These are phyloP conservation scores for Phrynocephalus versicolor DNA, from an alignment of 2,113 vertebrate species.

Conservation along the genomic window DNA sequence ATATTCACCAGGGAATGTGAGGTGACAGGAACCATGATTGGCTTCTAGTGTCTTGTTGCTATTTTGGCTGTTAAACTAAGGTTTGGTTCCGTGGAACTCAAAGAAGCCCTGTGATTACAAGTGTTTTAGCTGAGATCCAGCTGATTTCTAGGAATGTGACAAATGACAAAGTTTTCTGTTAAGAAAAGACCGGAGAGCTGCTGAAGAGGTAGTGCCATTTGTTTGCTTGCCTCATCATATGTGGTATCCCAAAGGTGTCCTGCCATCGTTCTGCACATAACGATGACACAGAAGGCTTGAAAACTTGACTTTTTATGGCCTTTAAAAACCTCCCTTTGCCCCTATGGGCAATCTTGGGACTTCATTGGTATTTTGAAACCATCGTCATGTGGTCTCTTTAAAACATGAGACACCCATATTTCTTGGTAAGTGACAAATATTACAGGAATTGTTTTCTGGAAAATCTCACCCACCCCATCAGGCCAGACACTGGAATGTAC, in stretches of 20 bases:
- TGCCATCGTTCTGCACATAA: not conserved
- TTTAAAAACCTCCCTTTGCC: slow-evolving; percentile 18
- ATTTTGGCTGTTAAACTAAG: not conserved
- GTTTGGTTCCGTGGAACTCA: not conserved
- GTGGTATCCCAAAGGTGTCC: not conserved
- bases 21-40: not conserved
- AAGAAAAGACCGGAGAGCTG: not conserved
- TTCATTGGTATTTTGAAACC: slow-evolving; percentile 32
- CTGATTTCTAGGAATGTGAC: not conserved
- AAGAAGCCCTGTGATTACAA: not conserved
- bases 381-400: slow-evolving; percentile 16
- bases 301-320: not conserved
- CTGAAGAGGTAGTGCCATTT: not conserved
- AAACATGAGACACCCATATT: not conserved
- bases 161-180: not conserved
- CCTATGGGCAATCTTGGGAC: slow-evolving; percentile 20
- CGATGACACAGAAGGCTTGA: not conserved
- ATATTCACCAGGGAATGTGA: not conserved
- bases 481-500: not conserved
- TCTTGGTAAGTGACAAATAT: slow-evolving; percentile 11
- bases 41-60: not conserved
- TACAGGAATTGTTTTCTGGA: slow-evolving; percentile 22
- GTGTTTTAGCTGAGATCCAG: not conserved
- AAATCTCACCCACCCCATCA: not conserved
- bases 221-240: not conserved